Evolutionary conservation across 2,888 invertebrate species (phyloP).

Genomic region (Zele albiditarsus): DNA sequence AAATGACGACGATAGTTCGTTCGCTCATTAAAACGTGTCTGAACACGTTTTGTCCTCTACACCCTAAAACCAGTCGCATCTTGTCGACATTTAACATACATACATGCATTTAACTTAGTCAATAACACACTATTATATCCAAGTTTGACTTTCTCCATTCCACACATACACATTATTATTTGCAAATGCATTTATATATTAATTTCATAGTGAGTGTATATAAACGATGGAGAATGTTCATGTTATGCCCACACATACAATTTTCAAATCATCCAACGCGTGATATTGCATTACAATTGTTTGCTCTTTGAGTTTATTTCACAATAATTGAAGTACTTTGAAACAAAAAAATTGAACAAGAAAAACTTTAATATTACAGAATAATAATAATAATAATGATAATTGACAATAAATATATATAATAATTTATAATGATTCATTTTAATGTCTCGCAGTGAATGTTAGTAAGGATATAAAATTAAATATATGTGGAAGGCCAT

Average conservation of each 20-base stretch:
- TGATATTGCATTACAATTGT: constrained; percentile 20
- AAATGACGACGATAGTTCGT: constrained; percentile 35
- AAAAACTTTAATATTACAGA: not conserved
- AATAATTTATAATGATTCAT: constrained; percentile 1
- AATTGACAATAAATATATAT: not conserved
- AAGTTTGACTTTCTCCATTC: constrained; percentile 22
- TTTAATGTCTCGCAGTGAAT: not conserved
- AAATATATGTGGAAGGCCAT: not conserved
- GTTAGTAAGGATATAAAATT: constrained; percentile 2
- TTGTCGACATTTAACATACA: not conserved
- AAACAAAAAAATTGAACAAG: not conserved
- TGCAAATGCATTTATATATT: constrained; percentile 4
- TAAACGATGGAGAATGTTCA: constrained; percentile 28
- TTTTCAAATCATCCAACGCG: constrained; percentile 25
- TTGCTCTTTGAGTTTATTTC: constrained; percentile 8
- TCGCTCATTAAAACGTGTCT: constrained; percentile 36
- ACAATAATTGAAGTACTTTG: not conserved
- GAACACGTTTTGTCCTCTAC: constrained; percentile 6
- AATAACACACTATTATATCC: constrained; percentile 13
- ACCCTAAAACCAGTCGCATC: not conserved
- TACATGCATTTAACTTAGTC: not conserved
- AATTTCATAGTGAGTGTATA: constrained; percentile 20
- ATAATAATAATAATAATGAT: not conserved
- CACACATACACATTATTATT: not conserved
- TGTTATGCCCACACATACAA: constrained; percentile 33